Evolutionary conservation across 2,113 vertebrate species (phyloP), one percentile per base, ranked within the genome.

Genomic region (Corapipo altera): DNA sequence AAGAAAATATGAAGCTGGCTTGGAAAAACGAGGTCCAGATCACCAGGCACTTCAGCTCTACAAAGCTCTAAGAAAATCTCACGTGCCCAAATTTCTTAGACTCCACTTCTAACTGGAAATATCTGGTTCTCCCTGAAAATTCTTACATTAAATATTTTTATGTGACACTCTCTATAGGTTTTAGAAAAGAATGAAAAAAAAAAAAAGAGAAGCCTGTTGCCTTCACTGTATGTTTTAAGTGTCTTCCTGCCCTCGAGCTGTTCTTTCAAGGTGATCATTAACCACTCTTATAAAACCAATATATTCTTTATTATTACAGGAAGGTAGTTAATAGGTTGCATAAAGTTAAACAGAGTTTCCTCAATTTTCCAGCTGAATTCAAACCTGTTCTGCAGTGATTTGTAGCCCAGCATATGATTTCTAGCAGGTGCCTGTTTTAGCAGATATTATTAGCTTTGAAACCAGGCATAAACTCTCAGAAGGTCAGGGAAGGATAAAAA

Each of bases 291-390:
- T 70, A 85, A 88, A 94, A 70, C 61, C 49, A 94, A 91, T 49
- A 8, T 3, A 8, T 6, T 39, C 54, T 66, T 89, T 57, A 30
- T 65, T 62, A 43, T 70, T 79, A 8, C 2, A 57, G 7, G 24
- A 69, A 58, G 62, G 5, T 24, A n/a, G 12, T 49, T 51, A 82
- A 69, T 43, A 91, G 26, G 18, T 30, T 72, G 26, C 35, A 52
- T 20, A 16, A 96, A 95, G 33, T 84, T 77, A 88, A 55, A 55
- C 37, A 46, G 30, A 26, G 15, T 30, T 86, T 73, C 62, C 71
- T 88, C 62, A 46, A 21, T 96, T 96, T 95, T 95, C 87, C 89
- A 94, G 74, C 59, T 91, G 89, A 95, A 89, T 94, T 91, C 87
- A 14, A 3, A 70, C 30, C 41, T 82, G 39, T 37, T 93, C 37